These are phyloP conservation scores for Aethina tumida DNA, from an alignment of 1,140 invertebrate genomes.

Conservation along the genomic window DNA sequence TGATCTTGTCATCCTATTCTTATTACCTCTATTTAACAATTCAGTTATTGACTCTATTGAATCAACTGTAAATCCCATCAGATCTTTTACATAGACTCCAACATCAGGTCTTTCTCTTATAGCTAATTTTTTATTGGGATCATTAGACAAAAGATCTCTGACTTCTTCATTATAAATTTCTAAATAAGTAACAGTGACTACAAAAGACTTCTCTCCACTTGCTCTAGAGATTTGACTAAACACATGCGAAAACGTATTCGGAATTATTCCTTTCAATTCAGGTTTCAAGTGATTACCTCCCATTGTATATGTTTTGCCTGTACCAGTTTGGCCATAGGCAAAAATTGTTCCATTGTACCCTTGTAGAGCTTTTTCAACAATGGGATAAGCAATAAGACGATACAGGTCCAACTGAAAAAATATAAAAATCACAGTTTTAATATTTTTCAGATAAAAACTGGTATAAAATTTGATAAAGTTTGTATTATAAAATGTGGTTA, in stretches of 20 bases:
- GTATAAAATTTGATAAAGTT: no score
- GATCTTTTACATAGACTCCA: slow-evolving; percentile 90
- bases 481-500: no score
- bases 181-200: slow-evolving; percentile 87
- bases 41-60: slow-evolving; percentile 83
- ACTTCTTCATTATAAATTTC: slow-evolving; percentile 96
- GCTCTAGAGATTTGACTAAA: slow-evolving; percentile 86
- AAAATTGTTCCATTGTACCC: slow-evolving; percentile 96
- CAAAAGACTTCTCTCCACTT: slow-evolving; percentile 65
- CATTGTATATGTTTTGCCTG: slow-evolving; percentile 96
- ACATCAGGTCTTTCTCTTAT: slow-evolving; percentile 73
- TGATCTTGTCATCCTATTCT: slow-evolving; percentile 71
- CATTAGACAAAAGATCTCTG: slow-evolving; percentile 79
- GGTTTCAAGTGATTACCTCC: slow-evolving; percentile 73
- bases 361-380: slow-evolving; percentile 89
- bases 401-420: slow-evolving; percentile 72
- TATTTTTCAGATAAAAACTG: slow-evolving; percentile 1
- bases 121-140: slow-evolving; percentile 56
- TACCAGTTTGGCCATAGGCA: slow-evolving; percentile 95
- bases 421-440: no score
- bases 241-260: slow-evolving; percentile 93
- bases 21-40: slow-evolving; percentile 82
- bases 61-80: slow-evolving; percentile 76
- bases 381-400: slow-evolving; percentile 84
- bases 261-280: slow-evolving; percentile 87